These are phyloP conservation scores for Polyploca ridens DNA, from an alignment of 2,888 invertebrate genomes.

Conservation along the genomic window DNA sequence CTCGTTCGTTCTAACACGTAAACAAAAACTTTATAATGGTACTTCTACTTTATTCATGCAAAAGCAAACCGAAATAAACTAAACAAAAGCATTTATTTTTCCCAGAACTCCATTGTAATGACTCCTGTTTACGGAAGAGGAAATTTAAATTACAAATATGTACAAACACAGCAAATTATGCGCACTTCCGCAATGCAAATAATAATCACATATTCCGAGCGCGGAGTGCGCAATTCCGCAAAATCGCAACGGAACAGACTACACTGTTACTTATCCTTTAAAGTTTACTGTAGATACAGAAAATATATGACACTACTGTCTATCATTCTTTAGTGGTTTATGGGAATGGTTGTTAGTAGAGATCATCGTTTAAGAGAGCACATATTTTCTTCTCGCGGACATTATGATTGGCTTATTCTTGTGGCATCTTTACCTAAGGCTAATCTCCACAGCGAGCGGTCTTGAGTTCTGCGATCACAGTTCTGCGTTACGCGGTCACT, in stretches of 20 bases:
- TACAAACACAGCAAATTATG: conserved; percentile 20
- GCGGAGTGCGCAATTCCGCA: conserved; percentile 11
- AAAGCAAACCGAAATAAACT: conserved; percentile 1
- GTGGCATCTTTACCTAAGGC: neutral
- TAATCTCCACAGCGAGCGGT: too few species aligned
- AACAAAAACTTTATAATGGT: neutral
- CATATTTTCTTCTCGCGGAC: neutral
- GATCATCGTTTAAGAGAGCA: neutral
- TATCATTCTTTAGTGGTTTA: too few species aligned
- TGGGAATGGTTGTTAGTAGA: neutral
- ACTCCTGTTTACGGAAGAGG: conserved; percentile 17
- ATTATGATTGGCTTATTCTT: neutral
- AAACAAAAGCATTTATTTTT: conserved; percentile 15
- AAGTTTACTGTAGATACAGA: neutral
- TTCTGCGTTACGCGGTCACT: too few species aligned
- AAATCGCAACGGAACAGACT: neutral
- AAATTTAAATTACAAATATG: conserved; percentile 21
- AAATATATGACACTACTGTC: neutral
- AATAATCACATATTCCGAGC: conserved; percentile 11
- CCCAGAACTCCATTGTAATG: conserved; percentile 16
- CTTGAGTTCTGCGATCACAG: too few species aligned
- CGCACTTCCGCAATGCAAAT: conserved; percentile 20
- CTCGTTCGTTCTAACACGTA: neutral
- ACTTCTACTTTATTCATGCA: neutral
- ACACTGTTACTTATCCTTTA: neutral